Evolutionary conservation across 2,113 vertebrate genomes (phyloP), one percentile per base, ranked within the genome.

Genomic region (Pholis gunnellus): DNA sequence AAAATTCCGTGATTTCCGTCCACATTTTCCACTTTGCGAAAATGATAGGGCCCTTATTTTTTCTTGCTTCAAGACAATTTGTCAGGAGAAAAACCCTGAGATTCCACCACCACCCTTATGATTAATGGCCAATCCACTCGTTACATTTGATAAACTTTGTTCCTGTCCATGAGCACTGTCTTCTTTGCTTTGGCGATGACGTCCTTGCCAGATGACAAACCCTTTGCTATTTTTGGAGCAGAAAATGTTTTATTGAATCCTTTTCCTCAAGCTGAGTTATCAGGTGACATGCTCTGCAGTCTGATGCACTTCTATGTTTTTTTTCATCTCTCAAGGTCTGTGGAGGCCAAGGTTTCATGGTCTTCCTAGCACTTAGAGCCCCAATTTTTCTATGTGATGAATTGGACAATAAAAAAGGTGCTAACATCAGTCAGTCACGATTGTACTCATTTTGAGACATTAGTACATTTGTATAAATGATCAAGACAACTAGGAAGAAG

Each of bases 241-340:
- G 75, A 20, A 83, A 77, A 80, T 89, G 67, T 78, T 89, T 87
- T 88, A 88, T 83, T 86, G 67, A 87, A 84, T 60, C 20, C 11
- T 75, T 76, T 83, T 84, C 25, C 77, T 50, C 14, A 20, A 64
- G 71, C 69, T 15, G 76, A 52, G 68, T 76, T 65, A 82, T 87
- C 67, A 79, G 82, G 76, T 90, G 75, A 82, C 31, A 3, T 57
- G 61, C 56, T 75, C 46, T 42, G 50, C 68, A 75, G 76, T 56
- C 46, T 75, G 63, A 82, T 61, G 34, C 27, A 0, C 20, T 64
- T 71, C 69, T 31, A 3, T 42, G n/a, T 81, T 66, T 80, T 72
- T 87, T 86, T 79, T 80, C 36, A 36, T 42, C 70, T 72, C 44
- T 82, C 15, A 27, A 66, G 40, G 48, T 50, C 69, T 70, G 34